Evolutionary conservation across 2,113 vertebrate species (phyloP), one percentile per base, ranked within the genome.

Genomic region (Periophthalmodon schlosseri): DNA sequence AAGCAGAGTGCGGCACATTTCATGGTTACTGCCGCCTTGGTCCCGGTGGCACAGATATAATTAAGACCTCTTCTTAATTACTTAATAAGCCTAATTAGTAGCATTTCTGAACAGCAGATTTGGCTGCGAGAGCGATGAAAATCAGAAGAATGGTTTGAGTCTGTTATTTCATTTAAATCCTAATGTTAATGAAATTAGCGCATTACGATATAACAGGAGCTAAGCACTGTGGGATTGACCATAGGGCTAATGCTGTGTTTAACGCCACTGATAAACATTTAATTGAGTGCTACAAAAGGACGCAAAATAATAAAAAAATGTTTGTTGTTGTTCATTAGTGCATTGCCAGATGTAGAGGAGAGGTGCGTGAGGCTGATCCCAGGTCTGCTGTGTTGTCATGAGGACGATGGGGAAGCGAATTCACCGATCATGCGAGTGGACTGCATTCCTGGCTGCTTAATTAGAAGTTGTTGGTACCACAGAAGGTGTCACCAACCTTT

Each of bases 401-500:
- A 91, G 93, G 92, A 94, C 91, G 57, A 60, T 94, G 92, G 93
- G 86, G 89, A 92, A 91, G 91, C 72, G 70, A 81, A 89, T 92
- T 91, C 91, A 92, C 95, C 95, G 95, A 92, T 96, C 95, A 93
- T 89, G 94, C 94, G 90, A 91, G 93, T 93, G 92, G 91, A 88
- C 91, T 74, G 94, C 95, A 96, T 97, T 97, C 96, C 95, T 96
- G 95, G 96, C 95, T 94, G 95, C 96, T 98, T 97, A 96, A 97
- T 96, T 96, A 97, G 95, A 96, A 95, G 95, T 95, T 95, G 96
- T 98, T 96, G 96, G 96, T 97, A 96, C 96, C 96, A 96, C 96
- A 95, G 95, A 97, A 97, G 96, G 96, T 97, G 96, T 97, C 96
- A 96, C 94, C 95, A 97, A 96, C 96, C 95, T 95, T 96, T 96